Evolutionary conservation across 1,140 invertebrate genomes (phyloP).

Genomic region (Oscheius sp.): DNA sequence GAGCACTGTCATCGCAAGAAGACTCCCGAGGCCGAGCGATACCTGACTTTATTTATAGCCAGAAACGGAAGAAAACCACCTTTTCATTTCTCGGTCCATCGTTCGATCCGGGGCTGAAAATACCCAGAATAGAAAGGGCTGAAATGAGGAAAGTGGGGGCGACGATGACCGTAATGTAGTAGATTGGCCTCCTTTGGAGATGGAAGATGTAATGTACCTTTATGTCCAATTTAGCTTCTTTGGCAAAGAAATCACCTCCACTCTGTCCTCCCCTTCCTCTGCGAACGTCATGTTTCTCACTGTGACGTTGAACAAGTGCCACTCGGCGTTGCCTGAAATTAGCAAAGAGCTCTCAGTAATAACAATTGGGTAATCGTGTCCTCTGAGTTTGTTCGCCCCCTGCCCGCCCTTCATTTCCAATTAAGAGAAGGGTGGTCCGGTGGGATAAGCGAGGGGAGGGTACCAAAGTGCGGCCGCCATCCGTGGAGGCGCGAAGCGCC

Average conservation of each 20-base stretch:
- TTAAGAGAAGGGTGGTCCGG: too few species aligned
- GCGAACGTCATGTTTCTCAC: slow-evolving; percentile 53
- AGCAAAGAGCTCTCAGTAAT: neutral
- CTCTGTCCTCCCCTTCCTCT: slow-evolving; percentile 44
- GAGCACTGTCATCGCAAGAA: slow-evolving; percentile 48
- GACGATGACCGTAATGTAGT: slow-evolving; percentile 53
- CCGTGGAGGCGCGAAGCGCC: too few species aligned
- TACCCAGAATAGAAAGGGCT: slow-evolving; percentile 47
- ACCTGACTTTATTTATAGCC: slow-evolving; percentile 37
- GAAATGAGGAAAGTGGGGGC: slow-evolving; percentile 49
- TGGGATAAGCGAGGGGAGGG: too few species aligned
- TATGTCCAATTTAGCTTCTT: too few species aligned
- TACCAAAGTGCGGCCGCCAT: too few species aligned
- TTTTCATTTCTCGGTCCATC: slow-evolving; percentile 50
- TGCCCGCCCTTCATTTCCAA: too few species aligned
- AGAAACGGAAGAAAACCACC: too few species aligned
- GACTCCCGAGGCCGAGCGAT: slow-evolving; percentile 44
- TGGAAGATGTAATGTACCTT: slow-evolving; percentile 47
- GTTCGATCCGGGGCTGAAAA: slow-evolving; percentile 46
- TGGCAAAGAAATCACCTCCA: too few species aligned
- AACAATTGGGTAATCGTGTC: too few species aligned
- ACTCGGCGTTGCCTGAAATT: slow-evolving; percentile 44
- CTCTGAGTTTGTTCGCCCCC: too few species aligned
- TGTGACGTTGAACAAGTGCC: slow-evolving; percentile 54
- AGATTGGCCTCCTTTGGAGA: slow-evolving; percentile 46